A percentile compares a stretch with the other conserved stretches of the same genome.
phyloP scores from a whole-genome alignment of 2,888 invertebrate species.

The Thereva nobilitata region DNA sequence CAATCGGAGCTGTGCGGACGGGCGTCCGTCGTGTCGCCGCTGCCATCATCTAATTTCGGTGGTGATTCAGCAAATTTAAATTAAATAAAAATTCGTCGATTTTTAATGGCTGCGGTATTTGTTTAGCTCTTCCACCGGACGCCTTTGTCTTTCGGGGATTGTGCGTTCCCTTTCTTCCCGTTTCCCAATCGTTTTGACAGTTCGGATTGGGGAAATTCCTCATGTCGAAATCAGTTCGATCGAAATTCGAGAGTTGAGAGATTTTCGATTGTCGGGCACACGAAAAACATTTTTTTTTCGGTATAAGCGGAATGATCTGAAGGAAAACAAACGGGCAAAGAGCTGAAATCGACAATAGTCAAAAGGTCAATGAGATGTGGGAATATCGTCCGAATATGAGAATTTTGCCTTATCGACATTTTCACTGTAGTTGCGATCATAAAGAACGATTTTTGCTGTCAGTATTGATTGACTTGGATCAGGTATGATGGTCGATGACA shows the following conservation, averaged over 20 bases:
- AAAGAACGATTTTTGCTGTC: too few species aligned
- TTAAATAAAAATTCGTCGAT: slow-evolving; percentile 7
- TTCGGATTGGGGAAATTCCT: slow-evolving; percentile 4
- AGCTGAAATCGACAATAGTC: slow-evolving; percentile 14
- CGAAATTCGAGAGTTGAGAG: slow-evolving; percentile 2
- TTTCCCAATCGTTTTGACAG: slow-evolving; percentile 1
- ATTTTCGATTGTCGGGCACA: slow-evolving; percentile 26
- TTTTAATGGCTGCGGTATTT: slow-evolving; percentile 25
- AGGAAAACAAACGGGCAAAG: background rate
- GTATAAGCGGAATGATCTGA: slow-evolving; percentile 3
- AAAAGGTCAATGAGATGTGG: slow-evolving; percentile 39
- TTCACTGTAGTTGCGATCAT: too few species aligned
- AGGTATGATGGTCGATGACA: too few species aligned
- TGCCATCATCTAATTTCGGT: slow-evolving; percentile 11
- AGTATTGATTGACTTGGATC: too few species aligned
- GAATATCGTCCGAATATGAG: slow-evolving; percentile 39
- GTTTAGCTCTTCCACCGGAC: slow-evolving; percentile 13
- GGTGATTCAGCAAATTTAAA: slow-evolving; percentile 21
- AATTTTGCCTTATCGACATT: slow-evolving; percentile 14
- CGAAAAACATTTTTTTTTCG: slow-evolving; percentile 5
- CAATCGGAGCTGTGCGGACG: slow-evolving; percentile 1
- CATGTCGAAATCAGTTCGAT: background rate
- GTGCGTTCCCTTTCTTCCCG: background rate
- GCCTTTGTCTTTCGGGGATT: background rate
- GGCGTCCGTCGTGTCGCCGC: background rate